Percentiles rank a stretch among this genome's conserved stretches.
phyloP scores from a whole-genome alignment of 2,888 invertebrate species.

The Cabera pusaria region DNA sequence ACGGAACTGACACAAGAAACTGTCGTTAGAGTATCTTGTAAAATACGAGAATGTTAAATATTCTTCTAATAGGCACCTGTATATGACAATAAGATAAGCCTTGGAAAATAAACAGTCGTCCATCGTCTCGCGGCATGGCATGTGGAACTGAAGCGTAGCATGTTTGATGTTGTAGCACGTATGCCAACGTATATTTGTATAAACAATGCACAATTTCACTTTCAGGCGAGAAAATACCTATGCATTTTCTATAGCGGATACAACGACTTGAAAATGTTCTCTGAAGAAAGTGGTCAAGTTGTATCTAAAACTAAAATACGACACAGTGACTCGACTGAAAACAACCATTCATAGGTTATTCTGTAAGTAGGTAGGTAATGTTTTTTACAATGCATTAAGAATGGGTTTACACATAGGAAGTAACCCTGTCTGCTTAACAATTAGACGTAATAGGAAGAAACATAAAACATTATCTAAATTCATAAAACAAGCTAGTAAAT shows the following conservation, averaged over 20 bases:
- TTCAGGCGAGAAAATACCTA: slow-evolving; percentile 49
- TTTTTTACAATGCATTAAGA: no score
- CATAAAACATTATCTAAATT: no score
- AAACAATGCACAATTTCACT: slow-evolving; percentile 65
- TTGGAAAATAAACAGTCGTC: slow-evolving; percentile 44
- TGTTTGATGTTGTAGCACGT: slow-evolving; percentile 33
- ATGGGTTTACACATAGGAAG: no score
- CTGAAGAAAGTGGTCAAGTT: no score
- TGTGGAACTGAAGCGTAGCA: slow-evolving; percentile 51
- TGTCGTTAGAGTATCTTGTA: slow-evolving; percentile 70
- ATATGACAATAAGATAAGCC: slow-evolving; percentile 43
- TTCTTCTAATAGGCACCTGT: slow-evolving; percentile 47
- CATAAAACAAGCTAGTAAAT: no score
- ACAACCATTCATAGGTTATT: no score
- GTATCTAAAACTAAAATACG: no score
- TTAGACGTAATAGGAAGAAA: no score
- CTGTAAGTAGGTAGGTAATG: no score
- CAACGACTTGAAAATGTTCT: no score
- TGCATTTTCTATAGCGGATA: slow-evolving; percentile 29
- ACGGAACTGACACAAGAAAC: slow-evolving; percentile 76
- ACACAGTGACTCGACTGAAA: no score
- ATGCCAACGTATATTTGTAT: slow-evolving; percentile 42
- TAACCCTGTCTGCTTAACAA: no score
- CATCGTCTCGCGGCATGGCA: slow-evolving; percentile 42
- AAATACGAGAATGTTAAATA: slow-evolving; percentile 58